Evolutionary conservation across 1,140 invertebrate genomes (phyloP), one percentile per base, ranked within the genome.

Genomic region (Bombus pascuorum): DNA sequence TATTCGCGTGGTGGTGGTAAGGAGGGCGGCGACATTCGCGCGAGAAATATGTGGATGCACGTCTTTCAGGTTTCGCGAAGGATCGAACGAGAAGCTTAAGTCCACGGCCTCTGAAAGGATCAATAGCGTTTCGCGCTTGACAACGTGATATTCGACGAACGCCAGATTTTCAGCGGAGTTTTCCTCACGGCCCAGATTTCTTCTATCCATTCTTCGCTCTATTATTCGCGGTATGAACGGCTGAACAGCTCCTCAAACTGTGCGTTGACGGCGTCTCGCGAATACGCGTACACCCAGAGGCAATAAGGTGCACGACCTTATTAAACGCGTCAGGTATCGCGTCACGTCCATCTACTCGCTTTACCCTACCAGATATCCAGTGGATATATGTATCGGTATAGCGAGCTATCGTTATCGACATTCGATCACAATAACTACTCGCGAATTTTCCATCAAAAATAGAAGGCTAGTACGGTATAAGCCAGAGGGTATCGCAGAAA

Each of bases 281-380:
- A 32, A 57, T 78, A 83, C 47, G n/a, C 32, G 8, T 22, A 62
- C n/a, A 77, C 28, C 70, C 32, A 22, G 75, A 44, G 5, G 47
- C 32, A 74, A 75, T 72, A 87, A 89, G 84, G 87, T 83, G 82
- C 44, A 75, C 70, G 83, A 73, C 71, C 83, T 88, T 88, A 88
- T 88, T 88, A 89, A 89, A 88, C 70, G 70, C 53, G 37, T 37
- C 15, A 42, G 71, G 42, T 82, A 82, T 75, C 68, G 15, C 39
- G 70, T 53, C 57, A 18, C 53, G n/a, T 42, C 53, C 59, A 39
- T 47, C 37, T 32, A 32, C 53, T 65, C 70, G 22, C 53, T 74
- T 44, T 68, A 70, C 57, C 28, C 39, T 34, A 32, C 74, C 25
- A 82, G 77, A 83, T 87, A 87, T 88, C 81, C 71, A 87, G 18